Conservation (phyloP, 2,113 vertebrate genomes). For the Tragelaphus buxtoni region DNA sequence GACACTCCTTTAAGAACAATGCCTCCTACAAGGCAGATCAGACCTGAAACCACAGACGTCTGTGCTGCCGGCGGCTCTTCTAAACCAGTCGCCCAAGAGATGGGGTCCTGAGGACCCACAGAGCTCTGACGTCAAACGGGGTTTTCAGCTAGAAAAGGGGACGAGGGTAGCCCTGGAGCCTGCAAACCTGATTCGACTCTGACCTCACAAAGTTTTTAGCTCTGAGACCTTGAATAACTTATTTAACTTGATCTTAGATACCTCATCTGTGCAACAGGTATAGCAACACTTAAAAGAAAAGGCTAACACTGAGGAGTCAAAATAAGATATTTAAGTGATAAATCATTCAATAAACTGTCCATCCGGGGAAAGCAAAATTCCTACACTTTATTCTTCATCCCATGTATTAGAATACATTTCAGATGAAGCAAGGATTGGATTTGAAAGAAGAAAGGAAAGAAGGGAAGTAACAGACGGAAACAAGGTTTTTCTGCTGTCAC, state of each 20-base stretch:
- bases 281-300: background rate
- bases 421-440: background rate
- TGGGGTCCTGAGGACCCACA: rapidly evolving
- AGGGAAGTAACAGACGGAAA: background rate
- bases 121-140: rapidly evolving
- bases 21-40: background rate
- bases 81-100: background rate
- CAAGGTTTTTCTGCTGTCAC: too few species aligned
- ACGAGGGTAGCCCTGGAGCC: too few species aligned
- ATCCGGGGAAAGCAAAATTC: background rate
- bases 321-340: background rate
- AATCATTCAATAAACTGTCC: background rate
- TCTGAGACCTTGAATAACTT: background rate
- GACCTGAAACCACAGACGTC: too few species aligned
- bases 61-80: too few species aligned
- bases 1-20: background rate
- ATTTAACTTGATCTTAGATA: background rate
- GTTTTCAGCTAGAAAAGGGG: background rate
- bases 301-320: background rate
- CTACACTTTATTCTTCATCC: background rate
- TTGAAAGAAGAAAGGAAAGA: background rate
- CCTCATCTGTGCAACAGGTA: background rate
- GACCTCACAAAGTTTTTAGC: background rate
- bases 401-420: background rate
- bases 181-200: background rate